Evolutionary conservation across 1,140 invertebrate species (phyloP).

Genomic region (Globodera rostochiensis): DNA sequence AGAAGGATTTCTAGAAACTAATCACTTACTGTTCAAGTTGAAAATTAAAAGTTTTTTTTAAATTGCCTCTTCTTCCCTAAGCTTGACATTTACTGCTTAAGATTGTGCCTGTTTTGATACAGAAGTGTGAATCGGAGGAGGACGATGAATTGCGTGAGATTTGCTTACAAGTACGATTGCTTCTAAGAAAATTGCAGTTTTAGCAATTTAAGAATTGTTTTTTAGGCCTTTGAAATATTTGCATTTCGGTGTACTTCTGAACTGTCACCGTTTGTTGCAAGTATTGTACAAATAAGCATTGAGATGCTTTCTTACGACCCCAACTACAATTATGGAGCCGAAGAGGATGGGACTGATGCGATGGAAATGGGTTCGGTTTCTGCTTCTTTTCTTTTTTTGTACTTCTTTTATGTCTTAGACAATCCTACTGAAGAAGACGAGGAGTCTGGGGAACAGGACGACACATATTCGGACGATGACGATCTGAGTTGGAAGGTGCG

Average conservation of each 20-base stretch:
- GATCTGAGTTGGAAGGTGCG: slow-evolving; percentile 99
- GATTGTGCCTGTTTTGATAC: slow-evolving; percentile 36
- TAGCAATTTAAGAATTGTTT: slow-evolving; percentile 11
- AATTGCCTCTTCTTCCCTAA: no score
- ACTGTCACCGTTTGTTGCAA: slow-evolving; percentile 32
- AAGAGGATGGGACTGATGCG: slow-evolving; percentile 39
- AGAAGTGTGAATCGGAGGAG: slow-evolving; percentile 41
- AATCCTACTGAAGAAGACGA: slow-evolving; percentile 71
- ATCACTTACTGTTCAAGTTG: no score
- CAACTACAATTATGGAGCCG: slow-evolving; percentile 62
- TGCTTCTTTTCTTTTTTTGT: neutral
- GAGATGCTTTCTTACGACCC: slow-evolving; percentile 55
- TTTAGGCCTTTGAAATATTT: slow-evolving; percentile 55
- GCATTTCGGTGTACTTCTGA: slow-evolving; percentile 49
- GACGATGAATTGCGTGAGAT: slow-evolving; percentile 61
- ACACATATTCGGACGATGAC: slow-evolving; percentile 77
- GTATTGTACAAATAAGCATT: slow-evolving; percentile 33
- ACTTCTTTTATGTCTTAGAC: neutral
- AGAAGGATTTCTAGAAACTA: no score
- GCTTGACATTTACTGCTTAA: slow-evolving; percentile 1
- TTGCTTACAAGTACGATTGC: slow-evolving; percentile 42
- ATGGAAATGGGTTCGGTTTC: slow-evolving; percentile 52
- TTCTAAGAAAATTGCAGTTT: slow-evolving; percentile 1
- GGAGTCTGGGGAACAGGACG: slow-evolving; percentile 55
- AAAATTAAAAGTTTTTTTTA: no score